Conservation (phyloP, 2,888 invertebrate genomes). For the Elegia similella region DNA sequence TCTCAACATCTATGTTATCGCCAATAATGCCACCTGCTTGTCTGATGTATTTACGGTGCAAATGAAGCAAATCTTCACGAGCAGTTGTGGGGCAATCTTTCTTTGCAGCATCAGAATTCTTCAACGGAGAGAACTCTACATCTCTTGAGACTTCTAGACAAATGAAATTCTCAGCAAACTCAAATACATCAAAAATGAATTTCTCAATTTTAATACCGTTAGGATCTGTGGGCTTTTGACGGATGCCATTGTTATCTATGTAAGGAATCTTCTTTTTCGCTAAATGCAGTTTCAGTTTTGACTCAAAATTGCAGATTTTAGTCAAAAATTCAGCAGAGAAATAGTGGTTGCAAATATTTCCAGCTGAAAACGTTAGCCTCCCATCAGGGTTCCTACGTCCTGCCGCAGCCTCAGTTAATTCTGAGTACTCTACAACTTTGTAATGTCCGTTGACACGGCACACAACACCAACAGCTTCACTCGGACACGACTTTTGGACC, state of each 20-base stretch:
- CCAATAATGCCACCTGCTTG: conserved; percentile 90
- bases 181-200: conserved; percentile 99
- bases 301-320: conserved; percentile 87
- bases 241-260: conserved; percentile 86
- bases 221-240: conserved; percentile 88
- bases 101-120: conserved; percentile 93
- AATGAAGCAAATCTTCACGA: conserved; percentile 86
- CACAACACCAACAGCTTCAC: conserved; percentile 97
- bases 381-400: conserved; percentile 90
- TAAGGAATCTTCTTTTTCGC: conserved; percentile 98
- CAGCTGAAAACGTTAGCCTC: conserved; percentile 93
- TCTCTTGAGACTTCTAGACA: conserved; percentile 95
- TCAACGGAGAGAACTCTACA: conserved; percentile 98
- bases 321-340: conserved; percentile 94
- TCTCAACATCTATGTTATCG: conserved; percentile 88
- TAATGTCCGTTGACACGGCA: conserved; percentile 95
- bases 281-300: conserved; percentile 92
- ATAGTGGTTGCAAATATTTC: conserved; percentile 99
- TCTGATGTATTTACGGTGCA: conserved; percentile 90
- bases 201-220: conserved; percentile 99
- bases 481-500: conserved; percentile 94
- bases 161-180: conserved; percentile 94
- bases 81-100: conserved; percentile 96
- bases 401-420: conserved; percentile 93
- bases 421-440: conserved; percentile 98